A percentile compares a stretch with the other conserved stretches of the same genome.
These are phyloP conservation scores for Pristionchus pacificus DNA, from an alignment of 1,140 invertebrate genomes.

Conservation along the genomic window DNA sequence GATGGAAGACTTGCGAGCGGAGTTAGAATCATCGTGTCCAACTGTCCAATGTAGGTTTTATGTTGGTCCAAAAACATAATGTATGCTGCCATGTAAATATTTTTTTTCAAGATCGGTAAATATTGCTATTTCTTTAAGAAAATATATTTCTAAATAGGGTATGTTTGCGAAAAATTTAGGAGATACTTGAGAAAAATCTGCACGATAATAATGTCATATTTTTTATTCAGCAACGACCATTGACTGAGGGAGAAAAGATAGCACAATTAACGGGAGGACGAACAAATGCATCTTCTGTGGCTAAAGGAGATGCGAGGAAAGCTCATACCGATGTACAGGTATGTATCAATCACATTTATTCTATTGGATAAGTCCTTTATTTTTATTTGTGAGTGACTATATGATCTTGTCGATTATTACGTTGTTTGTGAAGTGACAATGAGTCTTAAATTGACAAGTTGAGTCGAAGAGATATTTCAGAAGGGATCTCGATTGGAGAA, in stretches of 20 bases:
- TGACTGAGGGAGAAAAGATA: not conserved
- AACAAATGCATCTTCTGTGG: not conserved
- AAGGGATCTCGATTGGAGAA: constrained; percentile 7
- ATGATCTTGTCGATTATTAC: not conserved
- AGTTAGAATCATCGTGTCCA: too few relatives aligned
- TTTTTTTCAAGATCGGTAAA: constrained; percentile 16
- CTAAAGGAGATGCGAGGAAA: constrained; percentile 11
- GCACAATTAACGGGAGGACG: not conserved
- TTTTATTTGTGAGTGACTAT: constrained; percentile 18
- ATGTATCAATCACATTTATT: not conserved
- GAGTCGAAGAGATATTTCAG: constrained; percentile 1
- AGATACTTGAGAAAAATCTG: too few relatives aligned
- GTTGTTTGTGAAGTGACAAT: not conserved
- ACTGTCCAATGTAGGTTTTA: too few relatives aligned
- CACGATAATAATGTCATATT: too few relatives aligned
- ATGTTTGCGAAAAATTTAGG: too few relatives aligned
- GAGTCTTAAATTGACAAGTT: too few relatives aligned
- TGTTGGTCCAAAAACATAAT: constrained; percentile 10
- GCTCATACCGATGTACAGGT: not conserved
- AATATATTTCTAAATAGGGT: too few relatives aligned
- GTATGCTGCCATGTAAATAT: constrained; percentile 4
- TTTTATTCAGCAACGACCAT: too few relatives aligned
- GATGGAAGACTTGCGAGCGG: too few relatives aligned
- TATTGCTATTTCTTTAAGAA: constrained; percentile 14
- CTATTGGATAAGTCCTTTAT: constrained; percentile 18